phyloP scores from a whole-genome alignment of 2,888 invertebrate genomes.

The Oscheius onirici region DNA sequence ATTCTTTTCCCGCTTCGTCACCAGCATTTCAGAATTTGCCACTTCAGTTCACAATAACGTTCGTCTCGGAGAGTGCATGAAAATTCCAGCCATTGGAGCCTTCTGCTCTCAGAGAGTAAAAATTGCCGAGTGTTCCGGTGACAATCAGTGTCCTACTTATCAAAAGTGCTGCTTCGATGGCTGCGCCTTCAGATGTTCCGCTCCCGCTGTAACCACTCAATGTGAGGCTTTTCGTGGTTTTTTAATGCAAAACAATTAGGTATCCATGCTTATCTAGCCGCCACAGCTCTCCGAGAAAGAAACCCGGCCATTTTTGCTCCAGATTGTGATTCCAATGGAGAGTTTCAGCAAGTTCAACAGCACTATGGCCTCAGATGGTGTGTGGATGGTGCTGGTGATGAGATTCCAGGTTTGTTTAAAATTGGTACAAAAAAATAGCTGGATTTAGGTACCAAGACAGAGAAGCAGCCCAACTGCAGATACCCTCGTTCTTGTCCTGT shows the following conservation, averaged over 20 bases:
- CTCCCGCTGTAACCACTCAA: conserved; percentile 47
- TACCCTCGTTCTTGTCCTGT: conserved; percentile 53
- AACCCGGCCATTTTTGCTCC: conserved; percentile 43
- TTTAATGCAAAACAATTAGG: conserved; percentile 5
- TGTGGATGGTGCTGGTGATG: conserved; percentile 59
- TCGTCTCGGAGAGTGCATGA: conserved; percentile 44
- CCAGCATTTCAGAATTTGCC: conserved; percentile 26
- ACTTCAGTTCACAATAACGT: conserved; percentile 12
- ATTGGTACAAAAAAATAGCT: background rate
- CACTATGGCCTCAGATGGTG: conserved; percentile 63
- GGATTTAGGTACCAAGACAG: conserved; percentile 43
- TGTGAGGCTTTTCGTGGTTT: conserved; percentile 21
- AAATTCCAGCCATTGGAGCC: conserved; percentile 42
- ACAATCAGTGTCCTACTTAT: conserved; percentile 59
- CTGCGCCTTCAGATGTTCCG: conserved; percentile 57
- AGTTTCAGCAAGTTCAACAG: conserved; percentile 57
- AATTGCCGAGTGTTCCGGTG: conserved; percentile 45
- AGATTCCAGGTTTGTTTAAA: conserved; percentile 50
- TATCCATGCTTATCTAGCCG: conserved; percentile 21
- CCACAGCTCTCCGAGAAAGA: conserved; percentile 4
- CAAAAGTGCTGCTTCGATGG: conserved; percentile 68
- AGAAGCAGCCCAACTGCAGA: conserved; percentile 52
- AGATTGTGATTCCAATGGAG: conserved; percentile 55
- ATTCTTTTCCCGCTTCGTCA: background rate
- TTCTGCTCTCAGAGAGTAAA: conserved; percentile 42